Conservation (phyloP, 2,113 vertebrate species). For the Muntiacus muntjak region DNA sequence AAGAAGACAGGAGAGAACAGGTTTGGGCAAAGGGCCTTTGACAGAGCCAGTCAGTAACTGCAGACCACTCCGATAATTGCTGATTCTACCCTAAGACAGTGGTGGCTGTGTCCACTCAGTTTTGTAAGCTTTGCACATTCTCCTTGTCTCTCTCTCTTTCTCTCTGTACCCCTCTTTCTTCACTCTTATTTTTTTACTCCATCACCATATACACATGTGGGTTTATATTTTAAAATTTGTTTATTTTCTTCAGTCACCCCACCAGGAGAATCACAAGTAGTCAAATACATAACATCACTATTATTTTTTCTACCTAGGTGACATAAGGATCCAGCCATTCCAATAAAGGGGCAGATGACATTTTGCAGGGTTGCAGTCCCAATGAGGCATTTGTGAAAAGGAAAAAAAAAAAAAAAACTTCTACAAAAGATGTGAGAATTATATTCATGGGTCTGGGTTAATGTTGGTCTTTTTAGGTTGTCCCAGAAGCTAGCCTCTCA, state of each 20-base stretch:
- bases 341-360: neutral
- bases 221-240: slow-evolving; percentile 25
- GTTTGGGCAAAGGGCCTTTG: neutral
- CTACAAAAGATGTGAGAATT: slow-evolving; percentile 51
- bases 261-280: neutral
- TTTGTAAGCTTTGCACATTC: neutral
- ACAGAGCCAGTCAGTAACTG: neutral
- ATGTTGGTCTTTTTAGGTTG: slow-evolving; percentile 44
- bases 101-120: neutral
- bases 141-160: neutral
- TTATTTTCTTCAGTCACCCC: neutral
- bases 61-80: neutral
- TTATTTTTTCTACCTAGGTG: neutral
- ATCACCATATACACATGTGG: neutral
- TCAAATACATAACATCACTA: neutral
- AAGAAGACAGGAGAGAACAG: neutral
- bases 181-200: neutral
- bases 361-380: slow-evolving; percentile 39
- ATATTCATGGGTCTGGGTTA: slow-evolving; percentile 40
- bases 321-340: slow-evolving; percentile 38
- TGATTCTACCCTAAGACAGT: fast-evolving
- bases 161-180: neutral
- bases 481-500: slow-evolving; percentile 61
- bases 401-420: neutral
- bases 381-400: slow-evolving; percentile 46